Evolutionary conservation across 2,888 invertebrate species (phyloP).

Genomic region (Adela reaumurella): DNA sequence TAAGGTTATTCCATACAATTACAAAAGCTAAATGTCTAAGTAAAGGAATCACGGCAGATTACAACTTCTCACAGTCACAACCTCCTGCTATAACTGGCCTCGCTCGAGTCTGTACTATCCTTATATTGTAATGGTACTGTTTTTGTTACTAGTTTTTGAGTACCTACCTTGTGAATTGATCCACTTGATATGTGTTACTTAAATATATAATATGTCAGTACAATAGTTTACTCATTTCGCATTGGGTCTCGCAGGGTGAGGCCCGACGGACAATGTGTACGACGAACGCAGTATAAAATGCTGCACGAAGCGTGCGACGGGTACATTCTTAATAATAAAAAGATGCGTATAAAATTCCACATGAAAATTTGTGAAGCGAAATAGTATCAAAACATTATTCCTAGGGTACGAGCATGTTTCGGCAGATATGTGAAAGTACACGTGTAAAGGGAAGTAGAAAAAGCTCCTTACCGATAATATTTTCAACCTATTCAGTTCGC

Average conservation of each 20-base stretch:
- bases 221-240: no score
- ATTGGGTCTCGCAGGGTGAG: neutral
- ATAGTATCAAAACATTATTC: constrained; percentile 47
- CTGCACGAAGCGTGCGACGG: neutral
- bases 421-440: constrained; percentile 51
- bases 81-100: no score
- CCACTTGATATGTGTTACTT: neutral
- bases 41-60: neutral
- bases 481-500: neutral
- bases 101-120: no score
- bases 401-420: constrained; percentile 39
- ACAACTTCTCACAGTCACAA: no score
- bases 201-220: neutral
- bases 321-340: neutral
- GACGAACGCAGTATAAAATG: neutral
- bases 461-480: constrained; percentile 8
- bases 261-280: neutral
- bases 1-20: constrained; percentile 15
- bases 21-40: constrained; percentile 39
- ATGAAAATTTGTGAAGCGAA: neutral
- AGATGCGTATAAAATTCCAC: constrained; percentile 17
- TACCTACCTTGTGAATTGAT: neutral
- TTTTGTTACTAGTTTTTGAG: no score
- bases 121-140: no score
- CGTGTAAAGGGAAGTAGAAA: constrained; percentile 37